Evolutionary conservation across 2,888 invertebrate genomes (phyloP), one percentile per base, ranked within the genome.

Genomic region (Glyphotaelius pellucidus): DNA sequence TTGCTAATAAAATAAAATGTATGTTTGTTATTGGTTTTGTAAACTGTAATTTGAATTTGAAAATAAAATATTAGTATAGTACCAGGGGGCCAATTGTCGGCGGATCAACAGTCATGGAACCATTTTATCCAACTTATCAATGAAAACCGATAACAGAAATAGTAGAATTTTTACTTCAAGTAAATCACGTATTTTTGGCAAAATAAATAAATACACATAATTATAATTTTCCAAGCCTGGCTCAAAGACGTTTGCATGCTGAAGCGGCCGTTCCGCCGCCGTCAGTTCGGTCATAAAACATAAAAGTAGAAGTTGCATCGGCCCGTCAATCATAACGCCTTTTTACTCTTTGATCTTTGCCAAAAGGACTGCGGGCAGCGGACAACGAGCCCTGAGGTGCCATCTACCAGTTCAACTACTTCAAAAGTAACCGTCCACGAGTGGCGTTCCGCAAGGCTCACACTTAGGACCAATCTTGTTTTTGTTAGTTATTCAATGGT

Each of bases 341-440:
- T 67, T 67, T 67, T 67, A 67, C n/a, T 67, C 67, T 67, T 67
- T 67, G 67, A 67, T 67, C 67, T 67, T 67, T n/a, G 67, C 67
- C 67, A 67, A 67, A 67, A 67, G 67, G 67, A 67, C 67, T 67
- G 67, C 67, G n/a, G n/a, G 25, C 67, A 9, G 67, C n/a, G 52
- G 52, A 52, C 19, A 19, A 5, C 52, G 67, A 67, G 67, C 25
- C 67, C 67, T 67, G 67, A 67, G 67, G 67, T n/a, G 67, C 67
- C 67, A 67, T 67, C 67, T 67, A 67, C 25, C 9, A 9, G 25
- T 67, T 67, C 67, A 52, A 19, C 52, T 9, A n/a, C n/a, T 67
- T 67, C 0, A 67, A 25, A 67, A 67, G n/a, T 67, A 9, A 7
- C 67, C 7, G 25, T 25, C 1, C 3, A 38, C 9, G 38, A 38